Percentiles rank a stretch among this genome's conserved stretches.
phyloP scores from a whole-genome alignment of 2,888 invertebrate genomes.

The Apotomis capreana region DNA sequence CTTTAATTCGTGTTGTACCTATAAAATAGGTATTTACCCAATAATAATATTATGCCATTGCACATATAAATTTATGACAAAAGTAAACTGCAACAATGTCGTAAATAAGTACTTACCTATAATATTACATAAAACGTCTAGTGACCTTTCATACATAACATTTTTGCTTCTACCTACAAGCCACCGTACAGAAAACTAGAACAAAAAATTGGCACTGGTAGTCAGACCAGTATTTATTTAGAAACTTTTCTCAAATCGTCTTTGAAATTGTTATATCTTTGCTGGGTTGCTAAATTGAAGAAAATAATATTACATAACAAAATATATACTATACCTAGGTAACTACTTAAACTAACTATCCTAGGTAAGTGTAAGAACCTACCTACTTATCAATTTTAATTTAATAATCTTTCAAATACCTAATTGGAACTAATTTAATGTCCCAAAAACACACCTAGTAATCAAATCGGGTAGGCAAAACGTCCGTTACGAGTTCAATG shows the following conservation, averaged over 20 bases:
- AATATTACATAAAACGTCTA: not conserved
- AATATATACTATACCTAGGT: too few species aligned
- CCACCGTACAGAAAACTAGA: not conserved
- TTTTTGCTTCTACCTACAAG: not conserved
- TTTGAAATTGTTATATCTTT: not conserved
- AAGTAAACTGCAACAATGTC: not conserved
- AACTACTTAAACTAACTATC: too few species aligned
- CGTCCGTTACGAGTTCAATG: too few species aligned
- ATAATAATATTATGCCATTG: too few species aligned
- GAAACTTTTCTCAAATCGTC: conserved; percentile 12
- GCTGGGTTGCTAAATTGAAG: too few species aligned
- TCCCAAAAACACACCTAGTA: too few species aligned
- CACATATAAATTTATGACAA: not conserved
- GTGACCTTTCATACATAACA: not conserved
- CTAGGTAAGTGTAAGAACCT: too few species aligned
- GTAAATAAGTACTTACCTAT: not conserved
- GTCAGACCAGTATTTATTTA: conserved; percentile 15
- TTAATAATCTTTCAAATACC: too few species aligned
- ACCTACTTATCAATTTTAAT: too few species aligned
- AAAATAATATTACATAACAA: too few species aligned
- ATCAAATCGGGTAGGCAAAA: too few species aligned
- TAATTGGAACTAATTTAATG: too few species aligned
- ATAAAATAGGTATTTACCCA: not conserved
- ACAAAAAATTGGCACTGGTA: conserved; percentile 7
- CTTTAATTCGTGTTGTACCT: not conserved